These are phyloP conservation scores for Strigamia transsilvanica DNA, from an alignment of 2,888 invertebrate species.

Conservation along the genomic window DNA sequence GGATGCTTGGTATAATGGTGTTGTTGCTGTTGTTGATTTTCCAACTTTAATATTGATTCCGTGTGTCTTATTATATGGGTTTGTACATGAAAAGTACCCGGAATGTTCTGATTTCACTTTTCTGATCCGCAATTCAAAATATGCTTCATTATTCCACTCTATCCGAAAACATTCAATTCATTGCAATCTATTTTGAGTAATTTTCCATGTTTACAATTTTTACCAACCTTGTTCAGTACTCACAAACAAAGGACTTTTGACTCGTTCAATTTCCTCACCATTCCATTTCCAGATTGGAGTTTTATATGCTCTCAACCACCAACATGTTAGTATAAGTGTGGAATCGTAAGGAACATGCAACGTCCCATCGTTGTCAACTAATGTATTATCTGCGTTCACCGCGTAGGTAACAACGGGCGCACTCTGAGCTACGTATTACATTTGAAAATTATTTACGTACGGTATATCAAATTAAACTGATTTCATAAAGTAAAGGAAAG, in stretches of 20 bases:
- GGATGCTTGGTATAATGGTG: too few relatives aligned
- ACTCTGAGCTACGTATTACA: neutral
- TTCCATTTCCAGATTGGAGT: neutral
- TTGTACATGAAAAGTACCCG: neutral
- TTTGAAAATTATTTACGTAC: neutral
- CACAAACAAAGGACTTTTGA: too few relatives aligned
- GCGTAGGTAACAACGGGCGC: neutral
- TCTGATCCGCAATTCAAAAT: neutral
- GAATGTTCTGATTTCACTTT: neutral
- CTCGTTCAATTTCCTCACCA: neutral
- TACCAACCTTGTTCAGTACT: neutral
- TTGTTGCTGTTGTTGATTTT: neutral
- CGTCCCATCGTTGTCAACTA: neutral
- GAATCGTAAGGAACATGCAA: neutral
- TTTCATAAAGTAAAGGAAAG: neutral
- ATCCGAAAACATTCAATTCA: neutral
- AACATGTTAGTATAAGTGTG: neutral
- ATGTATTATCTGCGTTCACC: neutral
- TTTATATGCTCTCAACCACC: neutral
- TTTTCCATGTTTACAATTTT: neutral
- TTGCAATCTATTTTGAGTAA: neutral
- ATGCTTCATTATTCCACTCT: neutral
- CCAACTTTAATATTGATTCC: neutral
- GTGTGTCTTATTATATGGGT: neutral
- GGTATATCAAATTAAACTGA: neutral